Evolutionary conservation across 2,113 vertebrate genomes (phyloP).

Genomic region (Leiothrix lutea): DNA sequence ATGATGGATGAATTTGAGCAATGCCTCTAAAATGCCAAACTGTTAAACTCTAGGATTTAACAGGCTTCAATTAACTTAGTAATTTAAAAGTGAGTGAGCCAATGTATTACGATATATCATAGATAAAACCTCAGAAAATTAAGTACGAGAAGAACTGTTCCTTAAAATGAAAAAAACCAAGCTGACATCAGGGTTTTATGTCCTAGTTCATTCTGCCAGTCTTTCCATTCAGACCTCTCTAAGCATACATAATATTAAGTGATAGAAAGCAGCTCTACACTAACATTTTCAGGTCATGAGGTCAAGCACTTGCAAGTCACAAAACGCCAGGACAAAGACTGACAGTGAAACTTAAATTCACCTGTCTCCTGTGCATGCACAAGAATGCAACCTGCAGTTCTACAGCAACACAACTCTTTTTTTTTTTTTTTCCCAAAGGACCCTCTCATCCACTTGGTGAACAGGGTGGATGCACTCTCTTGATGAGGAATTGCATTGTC

Average conservation of each 20-base stretch:
- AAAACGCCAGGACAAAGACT: not conserved
- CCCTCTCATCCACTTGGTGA: not conserved
- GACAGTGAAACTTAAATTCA: not conserved
- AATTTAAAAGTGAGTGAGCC: not conserved
- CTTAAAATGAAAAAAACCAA: not conserved
- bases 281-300: not conserved
- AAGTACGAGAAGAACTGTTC: not conserved
- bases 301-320: not conserved
- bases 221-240: not conserved
- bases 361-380: not conserved
- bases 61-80: not conserved
- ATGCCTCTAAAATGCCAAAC: not conserved
- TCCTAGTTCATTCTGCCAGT: not conserved
- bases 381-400: not conserved
- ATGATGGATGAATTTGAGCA: not conserved
- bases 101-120: not conserved
- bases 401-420: not conserved
- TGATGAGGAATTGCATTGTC: not conserved
- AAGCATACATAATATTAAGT: not conserved
- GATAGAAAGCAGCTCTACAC: not conserved
- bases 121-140: not conserved
- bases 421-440: not conserved
- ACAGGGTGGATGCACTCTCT: not conserved
- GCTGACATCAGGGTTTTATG: not conserved
- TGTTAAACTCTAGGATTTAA: not conserved